Conservation (phyloP, 2,888 invertebrate genomes). For the Harmothoe impar region DNA sequence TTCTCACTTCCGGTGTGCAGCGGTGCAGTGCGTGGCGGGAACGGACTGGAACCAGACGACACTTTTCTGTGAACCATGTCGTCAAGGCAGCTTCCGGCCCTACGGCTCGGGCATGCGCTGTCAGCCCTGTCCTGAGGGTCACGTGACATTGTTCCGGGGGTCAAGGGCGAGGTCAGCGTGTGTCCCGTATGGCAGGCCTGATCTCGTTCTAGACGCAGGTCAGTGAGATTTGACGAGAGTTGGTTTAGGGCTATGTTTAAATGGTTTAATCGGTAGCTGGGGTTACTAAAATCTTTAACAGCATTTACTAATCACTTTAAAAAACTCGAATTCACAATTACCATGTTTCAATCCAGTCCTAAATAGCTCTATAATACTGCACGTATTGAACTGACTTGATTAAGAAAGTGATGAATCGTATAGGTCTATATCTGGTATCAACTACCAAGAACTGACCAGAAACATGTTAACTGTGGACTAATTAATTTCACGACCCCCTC, state of each 20-base stretch:
- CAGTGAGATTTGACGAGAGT: conserved; percentile 23
- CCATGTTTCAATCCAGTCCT: background rate
- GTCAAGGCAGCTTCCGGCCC: conserved; percentile 7
- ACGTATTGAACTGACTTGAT: too few species aligned
- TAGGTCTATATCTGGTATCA: too few species aligned
- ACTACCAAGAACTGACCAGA: too few species aligned
- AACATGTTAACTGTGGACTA: too few species aligned
- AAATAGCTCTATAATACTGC: too few species aligned
- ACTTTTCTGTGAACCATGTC: conserved; percentile 42
- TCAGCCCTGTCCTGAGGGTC: conserved; percentile 27
- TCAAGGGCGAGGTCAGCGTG: conserved; percentile 23
- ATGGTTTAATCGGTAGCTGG: background rate
- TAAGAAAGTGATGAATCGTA: too few species aligned
- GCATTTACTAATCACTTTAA: too few species aligned
- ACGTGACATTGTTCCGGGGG: conserved; percentile 41
- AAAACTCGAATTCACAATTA: background rate
- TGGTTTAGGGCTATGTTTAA: too few species aligned
- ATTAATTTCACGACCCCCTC: too few species aligned
- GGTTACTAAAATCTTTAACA: too few species aligned
- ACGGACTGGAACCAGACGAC: conserved; percentile 62
- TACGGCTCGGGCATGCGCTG: conserved; percentile 28
- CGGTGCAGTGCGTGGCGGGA: conserved; percentile 51
- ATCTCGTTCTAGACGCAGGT: conserved; percentile 40
- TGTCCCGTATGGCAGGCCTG: conserved; percentile 18
- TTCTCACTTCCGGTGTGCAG: conserved; percentile 19